phyloP scores from a whole-genome alignment of 2,113 vertebrate genomes.

The Illadopsis cleaveri region DNA sequence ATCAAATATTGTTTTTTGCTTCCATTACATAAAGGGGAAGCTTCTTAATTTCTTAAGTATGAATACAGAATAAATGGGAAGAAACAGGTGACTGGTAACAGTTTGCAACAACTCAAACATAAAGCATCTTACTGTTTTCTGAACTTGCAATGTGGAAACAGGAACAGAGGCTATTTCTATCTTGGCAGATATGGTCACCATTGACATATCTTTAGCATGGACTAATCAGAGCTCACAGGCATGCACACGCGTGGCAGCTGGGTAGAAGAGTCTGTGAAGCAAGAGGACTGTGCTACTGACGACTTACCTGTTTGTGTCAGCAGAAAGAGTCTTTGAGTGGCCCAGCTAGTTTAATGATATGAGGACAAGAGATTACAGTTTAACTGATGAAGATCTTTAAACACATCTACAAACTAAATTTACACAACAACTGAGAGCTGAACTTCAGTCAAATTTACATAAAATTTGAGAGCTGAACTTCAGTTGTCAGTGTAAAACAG shows the following conservation, averaged over 20 bases:
- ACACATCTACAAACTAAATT: not conserved
- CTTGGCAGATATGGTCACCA: not conserved
- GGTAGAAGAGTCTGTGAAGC: not conserved
- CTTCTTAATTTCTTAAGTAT: not conserved
- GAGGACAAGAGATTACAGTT: not conserved
- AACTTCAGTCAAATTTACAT: not conserved
- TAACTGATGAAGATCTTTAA: not conserved
- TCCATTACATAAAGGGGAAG: not conserved
- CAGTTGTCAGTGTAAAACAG: not conserved
- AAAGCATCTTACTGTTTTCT: not conserved
- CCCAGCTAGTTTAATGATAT: not conserved
- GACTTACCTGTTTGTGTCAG: not conserved
- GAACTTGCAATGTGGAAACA: not conserved
- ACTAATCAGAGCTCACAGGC: not conserved
- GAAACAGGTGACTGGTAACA: not conserved
- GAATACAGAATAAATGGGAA: not conserved
- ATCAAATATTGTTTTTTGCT: not conserved
- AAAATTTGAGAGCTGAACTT: not conserved
- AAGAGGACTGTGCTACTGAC: not conserved
- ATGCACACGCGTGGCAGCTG: fast-evolving
- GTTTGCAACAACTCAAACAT: not conserved
- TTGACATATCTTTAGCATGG: not conserved
- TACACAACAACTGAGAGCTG: not conserved
- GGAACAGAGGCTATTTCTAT: not conserved
- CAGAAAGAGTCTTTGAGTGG: not conserved